Base-by-base conservation (phyloP, 2,888 invertebrate genomes). In the Ormyrus labotus region DNA sequence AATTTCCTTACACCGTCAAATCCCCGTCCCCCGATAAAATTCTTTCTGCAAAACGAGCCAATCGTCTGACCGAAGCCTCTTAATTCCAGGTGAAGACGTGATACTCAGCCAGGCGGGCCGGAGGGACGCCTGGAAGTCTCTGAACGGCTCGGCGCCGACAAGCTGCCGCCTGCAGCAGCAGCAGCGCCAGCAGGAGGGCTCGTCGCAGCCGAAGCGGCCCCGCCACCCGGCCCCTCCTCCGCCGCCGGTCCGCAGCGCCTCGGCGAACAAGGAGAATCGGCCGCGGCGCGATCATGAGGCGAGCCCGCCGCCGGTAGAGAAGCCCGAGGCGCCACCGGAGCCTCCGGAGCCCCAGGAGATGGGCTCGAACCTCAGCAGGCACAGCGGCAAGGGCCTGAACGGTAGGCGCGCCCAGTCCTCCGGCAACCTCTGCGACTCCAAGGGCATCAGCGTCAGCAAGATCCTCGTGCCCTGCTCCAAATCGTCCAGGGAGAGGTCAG, bases 311-410 rank as follows among this genome's bases (percentile, higher is more conserved):
- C 5, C 58, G 72, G 57, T 75, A 75, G 57, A 80, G 64, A 53
- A 34, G 34, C 34, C 34, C 34, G 2, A 34, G 34, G 34, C 34
- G 34, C 3, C 34, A 2, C 34, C 34, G 34, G 34, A 34, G 34
- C 34, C 34, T 2, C 34, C 34, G 34, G 34, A 34, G 2, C 34
- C 1, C 34, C 34, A 82, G 83, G 93, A 91, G 9, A 95, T 95
- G 95, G 95, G 95, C 90, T 95, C 95, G 82, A 95, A 95, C 92
- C 94, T 95, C 88, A 95, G 95, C 92, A 94, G 95, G 83, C 95
- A 95, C 90, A 94, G 94, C 87, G 93, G 94, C 86, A 95, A 95
- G 87, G 91, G 95, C 85, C 93, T 95, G 69, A 94, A 94, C 79
- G 95, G 95, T 82, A 93, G 95, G 82, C 92, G 95, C 83, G 95